Evolutionary conservation across 1,140 invertebrate species (phyloP).

Genomic region (Euwallacea similis): DNA sequence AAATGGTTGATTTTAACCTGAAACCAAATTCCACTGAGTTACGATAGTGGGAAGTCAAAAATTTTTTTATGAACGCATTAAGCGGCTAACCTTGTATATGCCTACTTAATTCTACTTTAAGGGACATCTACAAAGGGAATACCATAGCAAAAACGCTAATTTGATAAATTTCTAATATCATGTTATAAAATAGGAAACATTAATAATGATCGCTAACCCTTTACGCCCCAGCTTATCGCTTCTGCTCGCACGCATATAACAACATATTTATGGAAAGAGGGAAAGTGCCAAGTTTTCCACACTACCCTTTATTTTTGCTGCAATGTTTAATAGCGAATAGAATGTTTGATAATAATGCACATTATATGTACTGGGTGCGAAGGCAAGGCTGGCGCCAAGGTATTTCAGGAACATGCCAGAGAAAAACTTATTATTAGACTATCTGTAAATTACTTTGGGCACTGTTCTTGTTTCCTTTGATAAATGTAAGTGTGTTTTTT

Average conservation of each 20-base stretch:
- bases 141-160: too few relatives aligned
- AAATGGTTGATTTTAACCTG: too few relatives aligned
- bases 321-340: neutral
- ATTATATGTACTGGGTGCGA: neutral
- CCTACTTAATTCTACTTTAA: too few relatives aligned
- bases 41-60: too few relatives aligned
- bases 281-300: neutral
- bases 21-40: too few relatives aligned
- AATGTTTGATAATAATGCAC: neutral
- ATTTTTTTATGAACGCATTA: too few relatives aligned
- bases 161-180: too few relatives aligned
- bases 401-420: conserved; percentile 5
- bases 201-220: too few relatives aligned
- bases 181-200: too few relatives aligned
- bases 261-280: conserved; percentile 2
- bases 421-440: conserved; percentile 7
- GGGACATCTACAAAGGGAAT: too few relatives aligned
- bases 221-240: too few relatives aligned
- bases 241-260: neutral
- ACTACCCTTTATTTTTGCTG: neutral
- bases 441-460: conserved; percentile 3
- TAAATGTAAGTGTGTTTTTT: neutral
- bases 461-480: neutral
- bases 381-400: conserved; percentile 1
- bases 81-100: too few relatives aligned